These are phyloP conservation scores for Pseudococcus jackbeardsleyi DNA, from an alignment of 2,888 invertebrate species.

Conservation along the genomic window DNA sequence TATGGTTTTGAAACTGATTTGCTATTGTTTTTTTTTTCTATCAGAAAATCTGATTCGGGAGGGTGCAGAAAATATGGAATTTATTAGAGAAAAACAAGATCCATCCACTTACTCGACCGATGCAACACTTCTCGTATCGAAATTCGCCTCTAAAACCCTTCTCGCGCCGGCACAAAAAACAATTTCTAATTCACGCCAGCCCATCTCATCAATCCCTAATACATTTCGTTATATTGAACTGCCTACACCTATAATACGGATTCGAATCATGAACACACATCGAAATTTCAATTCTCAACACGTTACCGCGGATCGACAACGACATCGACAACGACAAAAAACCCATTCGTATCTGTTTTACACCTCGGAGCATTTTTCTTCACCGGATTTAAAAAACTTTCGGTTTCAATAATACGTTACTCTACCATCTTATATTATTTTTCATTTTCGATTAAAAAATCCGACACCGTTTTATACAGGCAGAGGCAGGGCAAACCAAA, in stretches of 20 bases:
- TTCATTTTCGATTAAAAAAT: slow-evolving; percentile 6
- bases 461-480: not conserved
- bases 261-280: not conserved
- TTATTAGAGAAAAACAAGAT: no score
- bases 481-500: not conserved
- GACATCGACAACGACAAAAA: not conserved
- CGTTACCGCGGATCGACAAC: not conserved
- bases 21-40: no score
- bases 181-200: not conserved
- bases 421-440: not conserved
- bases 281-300: not conserved
- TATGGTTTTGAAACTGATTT: no score
- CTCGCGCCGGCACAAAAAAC: not conserved
- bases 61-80: no score
- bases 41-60: no score
- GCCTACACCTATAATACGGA: not conserved
- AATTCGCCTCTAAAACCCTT: not conserved
- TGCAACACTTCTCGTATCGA: not conserved
- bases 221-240: not conserved
- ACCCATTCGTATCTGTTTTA: slow-evolving; percentile 1
- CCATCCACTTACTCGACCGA: no score
- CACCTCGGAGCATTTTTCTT: slow-evolving; percentile 18
- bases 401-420: slow-evolving; percentile 1
- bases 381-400: not conserved
- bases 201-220: not conserved